Evolutionary conservation across 1,140 invertebrate species (phyloP), one percentile per base, ranked within the genome.

Genomic region (Calliphora vicina): DNA sequence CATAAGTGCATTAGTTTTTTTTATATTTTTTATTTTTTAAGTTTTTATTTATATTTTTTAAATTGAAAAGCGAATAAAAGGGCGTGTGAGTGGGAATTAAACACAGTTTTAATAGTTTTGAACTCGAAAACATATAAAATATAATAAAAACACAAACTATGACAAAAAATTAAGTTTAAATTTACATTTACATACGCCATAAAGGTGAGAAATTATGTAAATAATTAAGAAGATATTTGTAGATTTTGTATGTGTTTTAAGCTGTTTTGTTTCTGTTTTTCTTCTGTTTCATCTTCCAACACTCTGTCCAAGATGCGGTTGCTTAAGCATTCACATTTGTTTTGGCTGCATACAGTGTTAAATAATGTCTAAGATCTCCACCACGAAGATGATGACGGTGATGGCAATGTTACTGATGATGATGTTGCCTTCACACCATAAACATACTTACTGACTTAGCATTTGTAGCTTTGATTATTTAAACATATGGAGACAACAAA

Each of bases 161-260:
- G 42, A 78, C 42, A 43, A 78, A 43, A n/a, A 43, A 42, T 78
- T 1, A 35, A 76, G 15, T 76, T 35, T 35, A 76, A 29, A 76
- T 76, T 78, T 78, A 23, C 42, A 78, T 43, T 78, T 10, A 67
- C n/a, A 67, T 67, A 23, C 61, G 61, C 61, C 20, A 67, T 78
- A 78, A 78, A 85, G 87, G 86, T 88, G 87, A 88, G 87, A 88
- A 88, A 88, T 88, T 88, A 88, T 88, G 87, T 87, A 86, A 85
- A 86, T 86, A 78, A 78, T 78, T 78, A 78, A 78, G 74, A 78
- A 78, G 74, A 78, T 78, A 45, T 78, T n/a, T 67, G 61, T 23
- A 67, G 57, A 23, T 67, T 45, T 45, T 45, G 1, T 45, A 6
- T 45, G 4, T 45, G 10, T 45, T 45, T 45, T 45, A 45, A 29